Evolutionary conservation across 1,140 invertebrate genomes (phyloP), one percentile per base, ranked within the genome.

Genomic region (Eriosoma lanigerum): DNA sequence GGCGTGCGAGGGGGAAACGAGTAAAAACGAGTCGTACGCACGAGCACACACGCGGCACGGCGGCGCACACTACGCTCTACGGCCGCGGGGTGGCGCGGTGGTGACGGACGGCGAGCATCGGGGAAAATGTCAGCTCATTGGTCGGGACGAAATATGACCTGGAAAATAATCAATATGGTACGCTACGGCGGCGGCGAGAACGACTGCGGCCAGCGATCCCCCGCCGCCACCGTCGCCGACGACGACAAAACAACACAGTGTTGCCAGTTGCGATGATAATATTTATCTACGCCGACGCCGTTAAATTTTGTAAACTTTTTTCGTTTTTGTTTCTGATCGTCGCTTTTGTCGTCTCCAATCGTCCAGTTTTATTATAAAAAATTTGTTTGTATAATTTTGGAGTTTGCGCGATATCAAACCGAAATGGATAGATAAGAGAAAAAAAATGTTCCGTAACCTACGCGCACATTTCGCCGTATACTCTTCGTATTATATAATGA

Each of bases 71-170:
- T n/a, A n/a, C n/a, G n/a, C n/a, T n/a, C n/a, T n/a, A n/a, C 68
- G 29, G 24, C 9, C 1, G 24, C 48, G 50, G 26, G 52, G 13
- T 50, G 68, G 48, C 1, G 26, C 26, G 70, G 72, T 10, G 12
- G n/a, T 24, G 72, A 26, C 50, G 32, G 32, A 58, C 72, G 50
- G 72, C 29, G 38, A 76, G 73, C 73, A 32, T 60, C 54, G 73
- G 73, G 56, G 54, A 62, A 78, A 78, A 78, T 62, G 75, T 78
- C 75, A 62, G 75, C 75, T 78, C 75, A 78, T 78, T 78, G 75
- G 75, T 78, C 75, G 75, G 56, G n/a, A 78, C 75, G 75, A 78
- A 78, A 78, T 78, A 78, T 78, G 75, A 78, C 75, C 75, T 78
- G 75, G 38, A 78, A 78, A 78, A 78, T 78, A 78, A 78, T 78